Conservation (phyloP, 2,888 invertebrate genomes). For the Micropterix aruncella region DNA sequence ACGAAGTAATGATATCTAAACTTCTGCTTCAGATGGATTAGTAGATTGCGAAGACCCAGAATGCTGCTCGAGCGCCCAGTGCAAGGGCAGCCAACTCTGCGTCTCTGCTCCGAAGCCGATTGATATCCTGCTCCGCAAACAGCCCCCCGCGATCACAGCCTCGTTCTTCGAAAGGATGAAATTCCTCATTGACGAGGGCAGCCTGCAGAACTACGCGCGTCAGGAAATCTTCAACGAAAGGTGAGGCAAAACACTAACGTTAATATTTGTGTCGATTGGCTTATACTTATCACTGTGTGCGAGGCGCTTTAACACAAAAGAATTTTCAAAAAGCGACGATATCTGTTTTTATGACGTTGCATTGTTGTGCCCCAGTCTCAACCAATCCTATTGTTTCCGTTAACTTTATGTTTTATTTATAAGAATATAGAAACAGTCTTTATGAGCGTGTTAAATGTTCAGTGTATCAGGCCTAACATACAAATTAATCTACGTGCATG, state of each 20-base stretch:
- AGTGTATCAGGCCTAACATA: too few species aligned
- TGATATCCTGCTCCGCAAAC: slow-evolving; percentile 87
- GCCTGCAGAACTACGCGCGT: slow-evolving; percentile 94
- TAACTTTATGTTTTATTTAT: slow-evolving; percentile 14
- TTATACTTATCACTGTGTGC: neutral
- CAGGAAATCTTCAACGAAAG: slow-evolving; percentile 95
- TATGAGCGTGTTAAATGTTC: too few species aligned
- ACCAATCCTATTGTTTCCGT: slow-evolving; percentile 35
- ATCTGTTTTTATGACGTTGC: neutral
- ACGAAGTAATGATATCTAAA: slow-evolving; percentile 4
- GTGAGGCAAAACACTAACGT: slow-evolving; percentile 43
- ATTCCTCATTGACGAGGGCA: slow-evolving; percentile 95
- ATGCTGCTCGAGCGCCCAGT: slow-evolving; percentile 77
- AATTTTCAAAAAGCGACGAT: too few species aligned
- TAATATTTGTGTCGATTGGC: slow-evolving; percentile 12
- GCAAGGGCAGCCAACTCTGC: slow-evolving; percentile 80
- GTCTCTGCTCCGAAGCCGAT: slow-evolving; percentile 91
- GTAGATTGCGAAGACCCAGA: slow-evolving; percentile 98
- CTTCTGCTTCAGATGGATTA: slow-evolving; percentile 65
- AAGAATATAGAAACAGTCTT: too few species aligned
- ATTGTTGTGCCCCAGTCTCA: slow-evolving; percentile 71
- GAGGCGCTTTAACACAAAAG: neutral
- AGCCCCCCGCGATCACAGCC: slow-evolving; percentile 92
- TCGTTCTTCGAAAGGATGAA: slow-evolving; percentile 98
- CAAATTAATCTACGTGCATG: too few species aligned